Percentiles rank a stretch among this genome's conserved stretches.
Conservation (phyloP, 2,888 invertebrate species). For the Petrolisthes manimaculis region DNA sequence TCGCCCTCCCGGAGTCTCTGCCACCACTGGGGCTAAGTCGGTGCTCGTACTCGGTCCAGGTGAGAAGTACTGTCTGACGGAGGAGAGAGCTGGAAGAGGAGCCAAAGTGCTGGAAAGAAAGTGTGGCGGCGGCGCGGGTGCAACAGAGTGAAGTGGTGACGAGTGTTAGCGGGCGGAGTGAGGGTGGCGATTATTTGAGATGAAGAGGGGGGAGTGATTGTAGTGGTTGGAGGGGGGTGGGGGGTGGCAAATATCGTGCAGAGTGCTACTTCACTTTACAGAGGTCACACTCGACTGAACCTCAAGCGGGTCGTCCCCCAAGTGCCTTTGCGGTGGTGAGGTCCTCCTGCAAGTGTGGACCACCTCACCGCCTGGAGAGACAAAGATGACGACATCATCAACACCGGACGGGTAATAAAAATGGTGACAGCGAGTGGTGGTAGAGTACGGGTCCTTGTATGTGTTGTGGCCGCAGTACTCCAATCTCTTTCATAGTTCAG, state of each 20-base stretch:
- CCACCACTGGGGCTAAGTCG: constrained; percentile 25
- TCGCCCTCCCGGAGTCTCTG: constrained; percentile 18
- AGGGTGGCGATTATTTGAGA: neutral
- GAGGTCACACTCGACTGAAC: constrained; percentile 1
- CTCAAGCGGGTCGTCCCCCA: neutral
- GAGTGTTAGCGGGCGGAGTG: constrained; percentile 8
- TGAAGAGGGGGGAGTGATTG: neutral
- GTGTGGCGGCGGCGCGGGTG: constrained; percentile 1
- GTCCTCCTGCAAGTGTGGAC: too few species aligned
- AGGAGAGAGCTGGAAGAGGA: neutral
- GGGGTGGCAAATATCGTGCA: neutral
- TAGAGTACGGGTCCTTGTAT: neutral
- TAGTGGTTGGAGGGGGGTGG: neutral
- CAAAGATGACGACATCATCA: neutral
- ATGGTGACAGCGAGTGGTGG: neutral
- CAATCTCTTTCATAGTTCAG: too few species aligned
- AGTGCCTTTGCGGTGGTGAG: neutral
- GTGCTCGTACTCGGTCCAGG: constrained; percentile 43
- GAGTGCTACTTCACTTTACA: neutral
- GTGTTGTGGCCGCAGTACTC: neutral
- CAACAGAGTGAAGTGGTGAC: neutral
- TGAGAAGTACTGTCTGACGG: constrained; percentile 21
- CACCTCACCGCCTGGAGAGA: too few species aligned
- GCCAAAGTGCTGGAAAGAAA: neutral
- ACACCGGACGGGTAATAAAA: neutral